Conservation (phyloP, 2,888 invertebrate species). For the Melanophora roralis region DNA sequence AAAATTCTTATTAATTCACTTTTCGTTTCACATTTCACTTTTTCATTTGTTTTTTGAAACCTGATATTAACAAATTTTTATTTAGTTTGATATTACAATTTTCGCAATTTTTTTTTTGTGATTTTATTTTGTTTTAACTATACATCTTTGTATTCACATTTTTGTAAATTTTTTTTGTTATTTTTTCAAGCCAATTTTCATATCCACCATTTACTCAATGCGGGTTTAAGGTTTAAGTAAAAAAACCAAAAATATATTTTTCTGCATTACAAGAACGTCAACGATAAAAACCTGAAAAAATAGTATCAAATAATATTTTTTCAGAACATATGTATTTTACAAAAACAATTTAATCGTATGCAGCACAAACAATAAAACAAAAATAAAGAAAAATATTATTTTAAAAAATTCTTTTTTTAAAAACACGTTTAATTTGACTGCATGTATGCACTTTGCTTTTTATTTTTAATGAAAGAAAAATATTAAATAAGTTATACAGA, state of each 20-base stretch:
- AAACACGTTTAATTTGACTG: constrained; percentile 9
- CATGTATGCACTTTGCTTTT: constrained; percentile 17
- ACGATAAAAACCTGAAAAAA: constrained; percentile 54
- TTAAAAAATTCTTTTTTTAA: not conserved
- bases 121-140: too few species aligned
- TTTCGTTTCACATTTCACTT: too few species aligned
- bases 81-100: constrained; percentile 36
- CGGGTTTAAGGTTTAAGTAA: constrained; percentile 25
- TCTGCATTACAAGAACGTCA: constrained; percentile 38
- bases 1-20: too few species aligned
- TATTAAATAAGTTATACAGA: constrained; percentile 32
- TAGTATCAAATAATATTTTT: not conserved
- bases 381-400: too few species aligned
- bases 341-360: constrained; percentile 49
- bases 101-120: constrained; percentile 37
- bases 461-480: not conserved
- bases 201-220: constrained; percentile 14
- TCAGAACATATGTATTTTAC: constrained; percentile 3
- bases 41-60: too few species aligned
- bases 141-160: too few species aligned
- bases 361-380: constrained; percentile 17
- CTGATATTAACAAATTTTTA: constrained; percentile 32
- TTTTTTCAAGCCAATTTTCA: not conserved
- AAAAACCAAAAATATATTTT: constrained; percentile 16
- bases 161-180: too few species aligned